Percentiles rank a stretch among this genome's conserved stretches.
Evolutionary conservation across 2,888 invertebrate species (phyloP).

Genomic region (Apamea monoglypha): DNA sequence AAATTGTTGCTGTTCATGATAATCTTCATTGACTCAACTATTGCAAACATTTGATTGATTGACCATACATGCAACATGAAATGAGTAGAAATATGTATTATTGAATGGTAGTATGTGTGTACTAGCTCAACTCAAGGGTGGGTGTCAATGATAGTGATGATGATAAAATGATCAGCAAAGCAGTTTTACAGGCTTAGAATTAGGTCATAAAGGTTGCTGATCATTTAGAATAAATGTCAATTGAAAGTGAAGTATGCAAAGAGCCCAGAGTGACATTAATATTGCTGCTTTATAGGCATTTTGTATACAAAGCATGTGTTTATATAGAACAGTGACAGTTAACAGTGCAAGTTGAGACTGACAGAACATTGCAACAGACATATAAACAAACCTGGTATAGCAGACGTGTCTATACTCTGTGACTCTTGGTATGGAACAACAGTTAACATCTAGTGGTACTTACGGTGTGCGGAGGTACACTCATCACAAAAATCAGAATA

Average conservation of each 20-base stretch:
- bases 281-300: constrained; percentile 55
- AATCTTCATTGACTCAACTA: constrained; percentile 54
- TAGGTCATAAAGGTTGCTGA: constrained; percentile 44
- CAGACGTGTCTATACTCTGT: constrained; percentile 65
- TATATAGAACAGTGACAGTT: constrained; percentile 60
- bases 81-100: constrained; percentile 56
- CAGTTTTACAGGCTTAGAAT: constrained; percentile 38
- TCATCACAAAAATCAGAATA: constrained; percentile 44
- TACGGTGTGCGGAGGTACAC: constrained; percentile 41
- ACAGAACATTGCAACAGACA: constrained; percentile 70
- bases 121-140: constrained; percentile 44
- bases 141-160: constrained; percentile 45
- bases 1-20: not conserved
- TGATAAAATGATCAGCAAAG: constrained; percentile 51
- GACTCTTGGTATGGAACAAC: constrained; percentile 61
- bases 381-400: constrained; percentile 68
- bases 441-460: constrained; percentile 48
- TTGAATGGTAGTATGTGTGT: constrained; percentile 44
- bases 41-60: constrained; percentile 47
- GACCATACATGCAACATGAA: constrained; percentile 70
- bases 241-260: constrained; percentile 52
- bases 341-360: constrained; percentile 70
- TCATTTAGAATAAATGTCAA: constrained; percentile 41
- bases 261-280: constrained; percentile 60
- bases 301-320: constrained; percentile 68